These are phyloP conservation scores for Alviniconcha marisindica DNA, from an alignment of 1,140 invertebrate species.

Conservation along the genomic window DNA sequence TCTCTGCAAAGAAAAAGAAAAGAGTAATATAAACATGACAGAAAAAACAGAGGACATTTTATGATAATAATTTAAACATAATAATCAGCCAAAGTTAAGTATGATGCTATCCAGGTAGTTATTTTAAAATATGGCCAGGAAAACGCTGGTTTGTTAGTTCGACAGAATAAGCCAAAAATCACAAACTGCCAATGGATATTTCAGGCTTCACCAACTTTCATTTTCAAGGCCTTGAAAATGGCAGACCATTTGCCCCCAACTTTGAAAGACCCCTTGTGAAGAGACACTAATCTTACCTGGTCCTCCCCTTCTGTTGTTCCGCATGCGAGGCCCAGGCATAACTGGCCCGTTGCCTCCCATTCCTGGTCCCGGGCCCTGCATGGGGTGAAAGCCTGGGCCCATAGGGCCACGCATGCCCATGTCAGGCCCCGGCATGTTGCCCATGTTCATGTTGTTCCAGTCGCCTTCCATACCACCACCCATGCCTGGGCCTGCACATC, in stretches of 20 bases:
- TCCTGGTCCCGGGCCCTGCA: constrained; percentile 18
- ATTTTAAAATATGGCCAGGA: too few species aligned
- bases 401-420: constrained; percentile 18
- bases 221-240: too few species aligned
- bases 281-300: not conserved
- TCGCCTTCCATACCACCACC: constrained; percentile 18
- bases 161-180: too few species aligned
- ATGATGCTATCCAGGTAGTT: too few species aligned
- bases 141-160: too few species aligned
- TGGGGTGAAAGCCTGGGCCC: constrained; percentile 30
- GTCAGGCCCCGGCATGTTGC: not conserved
- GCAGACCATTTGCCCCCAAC: too few species aligned
- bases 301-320: constrained; percentile 9
- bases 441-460: constrained; percentile 28
- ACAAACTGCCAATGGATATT: too few species aligned
- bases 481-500: constrained; percentile 24
- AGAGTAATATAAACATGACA: constrained; percentile 13
- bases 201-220: too few species aligned
- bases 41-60: too few species aligned
- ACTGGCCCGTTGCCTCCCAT: constrained; percentile 30
- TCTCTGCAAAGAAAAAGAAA: constrained; percentile 47
- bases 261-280: too few species aligned
- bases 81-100: too few species aligned
- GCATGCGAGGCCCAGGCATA: constrained; percentile 32
- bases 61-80: too few species aligned